Evolutionary conservation across 2,888 invertebrate species (phyloP), one percentile per base, ranked within the genome.

Genomic region (Tenthredo amoena): DNA sequence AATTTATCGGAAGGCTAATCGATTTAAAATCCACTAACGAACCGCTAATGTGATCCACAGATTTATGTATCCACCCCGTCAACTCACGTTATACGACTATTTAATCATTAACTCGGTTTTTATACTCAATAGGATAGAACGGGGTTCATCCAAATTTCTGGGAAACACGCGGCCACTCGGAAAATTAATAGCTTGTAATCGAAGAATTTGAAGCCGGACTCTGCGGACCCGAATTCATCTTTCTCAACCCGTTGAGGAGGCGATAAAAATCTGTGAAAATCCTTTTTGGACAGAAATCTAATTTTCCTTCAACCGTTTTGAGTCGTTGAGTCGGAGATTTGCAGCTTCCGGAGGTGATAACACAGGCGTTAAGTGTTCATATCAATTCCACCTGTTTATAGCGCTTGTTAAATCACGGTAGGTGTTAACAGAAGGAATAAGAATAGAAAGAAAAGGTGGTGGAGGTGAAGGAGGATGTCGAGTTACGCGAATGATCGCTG

Each of bases 1-100:
- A 87, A 89, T 89, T 89, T 88, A 90, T 89, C 87, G 86, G 86
- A 84, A 85, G 85, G 77, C 86, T 88, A 87, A 88, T 89, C 88
- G 89, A 89, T 90, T 89, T 87, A 87, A 89, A 89, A 87, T 87
- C 87, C 85, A 89, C 89, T 90, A 89, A 87, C 87, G 87, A 86
- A 88, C 84, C 87, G 87, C 87, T 89, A 88, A 87, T 88, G 86
- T 76, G 88, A 86, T 79, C 43, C 84, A 18, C 43, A 83, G 83
- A 83, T 83, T 83, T 83, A 83, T 83, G 83, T 65, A 47, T n/a
- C 26, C 58, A 40, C 81, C 58, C 58, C 40, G 81, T 81, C 81
- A 81, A 62, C 81, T 81, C 37, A 18, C 58, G 81, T 81, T 81
- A 81, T 81, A 81, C 81, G 58, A 81, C 81, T 83, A 18, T 83